Evolutionary conservation across 1,140 invertebrate genomes (phyloP).

Genomic region (Homarus americanus): DNA sequence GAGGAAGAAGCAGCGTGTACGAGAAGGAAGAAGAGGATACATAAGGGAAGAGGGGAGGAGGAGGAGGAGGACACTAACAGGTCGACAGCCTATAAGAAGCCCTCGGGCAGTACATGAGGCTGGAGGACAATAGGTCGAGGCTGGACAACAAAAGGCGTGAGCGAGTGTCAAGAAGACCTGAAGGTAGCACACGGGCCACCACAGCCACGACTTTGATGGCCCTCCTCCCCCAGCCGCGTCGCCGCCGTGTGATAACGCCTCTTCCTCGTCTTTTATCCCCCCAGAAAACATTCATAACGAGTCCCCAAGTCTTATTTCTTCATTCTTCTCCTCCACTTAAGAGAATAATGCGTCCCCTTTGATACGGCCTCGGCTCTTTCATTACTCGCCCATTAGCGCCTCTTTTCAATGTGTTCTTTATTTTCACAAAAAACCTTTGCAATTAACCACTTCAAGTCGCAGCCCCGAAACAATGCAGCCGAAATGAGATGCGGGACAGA

Average conservation of each 20-base stretch:
- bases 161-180: background rate
- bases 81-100: background rate
- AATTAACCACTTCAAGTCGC: conserved; percentile 70
- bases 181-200: background rate
- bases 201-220: background rate
- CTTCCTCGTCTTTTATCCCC: conserved; percentile 50
- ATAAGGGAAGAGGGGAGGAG: background rate
- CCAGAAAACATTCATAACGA: conserved; percentile 61
- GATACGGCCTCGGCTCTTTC: conserved; percentile 58
- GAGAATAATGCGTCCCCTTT: conserved; percentile 60
- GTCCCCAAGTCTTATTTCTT: conserved; percentile 28
- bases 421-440: conserved; percentile 67
- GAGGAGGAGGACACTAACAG: background rate
- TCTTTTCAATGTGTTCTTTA: conserved; percentile 68
- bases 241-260: conserved; percentile 35
- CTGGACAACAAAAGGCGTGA: background rate
- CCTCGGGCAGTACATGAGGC: background rate
- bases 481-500: conserved; percentile 68
- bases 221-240: background rate
- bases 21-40: background rate
- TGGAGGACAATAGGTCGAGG: background rate
- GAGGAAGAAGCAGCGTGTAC: background rate
- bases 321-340: conserved; percentile 64
- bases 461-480: conserved; percentile 52
- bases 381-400: conserved; percentile 68